Base-by-base conservation (phyloP, 2,888 invertebrate species). In the Aphrophora alni region DNA sequence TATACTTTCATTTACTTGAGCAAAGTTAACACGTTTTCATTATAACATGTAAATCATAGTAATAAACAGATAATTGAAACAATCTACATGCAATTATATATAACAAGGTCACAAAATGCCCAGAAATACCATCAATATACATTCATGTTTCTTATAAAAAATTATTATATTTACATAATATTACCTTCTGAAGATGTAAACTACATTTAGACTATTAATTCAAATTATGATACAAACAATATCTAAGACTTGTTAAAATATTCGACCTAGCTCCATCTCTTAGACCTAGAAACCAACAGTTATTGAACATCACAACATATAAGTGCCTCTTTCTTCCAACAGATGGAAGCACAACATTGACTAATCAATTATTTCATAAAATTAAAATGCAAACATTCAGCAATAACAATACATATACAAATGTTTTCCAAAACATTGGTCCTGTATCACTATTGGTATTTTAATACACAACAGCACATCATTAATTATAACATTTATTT, bases 251-350 rank as follows among this genome's bases (percentile, higher is more conserved):
- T 68, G 68, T 69, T 68, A 80, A 81, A 80, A 80, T 77, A 73
- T 44, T 72, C 71, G 80, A 83, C 80, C 83, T 81, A 84, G 84
- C 84, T 84, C 84, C 84, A 84, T 84, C 84, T 84, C 84, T 84
- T 83, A 80, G 83, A 75, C 75, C 72, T 76, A 80, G 83, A 83
- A 83, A 77, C 80, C 83, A 83, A 84, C 82, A 79, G 59, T 82
- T 84, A 84, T 84, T 83, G 84, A 84, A 84, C 84, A 82, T 74
- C 75, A 79, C 78, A 68, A 44, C 78, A 74, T 38, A 77, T 38
- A 59, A 81, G 81, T 81, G 38, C 68, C 14, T 28, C n/a, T 26
- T 69, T 24, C 70, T 38, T 38, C 81, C 78, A 75, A 74, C 38
- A 81, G 81, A 78, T 81, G 44, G 81, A 81, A 81, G 78, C 81